These are phyloP conservation scores for Corvus moneduloides DNA, from an alignment of 2,113 vertebrate species.

Conservation along the genomic window DNA sequence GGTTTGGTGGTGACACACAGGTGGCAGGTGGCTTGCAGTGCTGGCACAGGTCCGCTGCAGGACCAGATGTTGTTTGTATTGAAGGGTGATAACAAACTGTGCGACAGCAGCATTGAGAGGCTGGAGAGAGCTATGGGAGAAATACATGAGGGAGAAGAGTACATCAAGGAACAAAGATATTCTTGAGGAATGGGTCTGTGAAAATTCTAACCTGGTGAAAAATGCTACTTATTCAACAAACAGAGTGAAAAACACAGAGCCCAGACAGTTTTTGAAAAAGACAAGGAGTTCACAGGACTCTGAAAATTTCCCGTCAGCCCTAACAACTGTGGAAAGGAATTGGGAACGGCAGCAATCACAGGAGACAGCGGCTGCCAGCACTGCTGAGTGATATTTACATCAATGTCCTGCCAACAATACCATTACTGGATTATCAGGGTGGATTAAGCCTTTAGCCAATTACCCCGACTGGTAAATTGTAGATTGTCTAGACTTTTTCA, in stretches of 20 bases:
- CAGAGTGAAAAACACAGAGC: not conserved
- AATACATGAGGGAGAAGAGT: not conserved
- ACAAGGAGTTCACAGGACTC: not conserved
- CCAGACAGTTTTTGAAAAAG: not conserved
- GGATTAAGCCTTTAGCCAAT: constrained; percentile 64
- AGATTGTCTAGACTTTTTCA: constrained; percentile 62
- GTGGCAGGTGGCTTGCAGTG: not conserved
- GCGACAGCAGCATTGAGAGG: not conserved
- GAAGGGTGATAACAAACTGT: not conserved
- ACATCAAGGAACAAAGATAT: not conserved
- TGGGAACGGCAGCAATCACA: not conserved
- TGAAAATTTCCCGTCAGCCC: not conserved
- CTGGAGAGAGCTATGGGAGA: not conserved
- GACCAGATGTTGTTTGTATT: not conserved
- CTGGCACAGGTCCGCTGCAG: not conserved
- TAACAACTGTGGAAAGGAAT: not conserved
- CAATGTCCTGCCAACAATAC: constrained; percentile 52
- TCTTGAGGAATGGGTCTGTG: not conserved
- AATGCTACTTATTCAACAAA: not conserved
- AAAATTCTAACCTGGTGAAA: not conserved
- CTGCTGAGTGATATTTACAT: constrained; percentile 49
- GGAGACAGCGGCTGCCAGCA: constrained; percentile 35
- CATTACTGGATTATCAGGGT: constrained; percentile 62
- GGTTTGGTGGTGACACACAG: not conserved
- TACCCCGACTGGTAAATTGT: constrained; percentile 50